A percentile compares a stretch with the other conserved stretches of the same genome.
phyloP scores from a whole-genome alignment of 2,113 vertebrate species.

The Grus americana region DNA sequence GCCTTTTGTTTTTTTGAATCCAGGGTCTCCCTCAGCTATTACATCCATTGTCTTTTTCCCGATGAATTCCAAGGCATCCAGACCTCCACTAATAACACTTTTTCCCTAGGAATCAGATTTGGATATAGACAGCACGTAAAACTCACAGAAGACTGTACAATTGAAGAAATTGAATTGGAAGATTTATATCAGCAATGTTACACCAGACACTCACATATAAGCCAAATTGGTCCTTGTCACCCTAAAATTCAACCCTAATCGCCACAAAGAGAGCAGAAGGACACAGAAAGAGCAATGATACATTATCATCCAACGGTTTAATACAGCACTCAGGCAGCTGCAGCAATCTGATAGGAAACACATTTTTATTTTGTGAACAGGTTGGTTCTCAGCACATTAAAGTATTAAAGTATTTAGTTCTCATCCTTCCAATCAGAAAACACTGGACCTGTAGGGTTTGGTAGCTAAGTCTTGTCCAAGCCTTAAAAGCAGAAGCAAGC shows the following conservation, averaged over 20 bases:
- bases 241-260: background rate
- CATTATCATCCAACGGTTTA: background rate
- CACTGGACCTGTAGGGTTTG: background rate
- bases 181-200: background rate
- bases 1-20: conserved; percentile 94
- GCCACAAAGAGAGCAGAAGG: background rate
- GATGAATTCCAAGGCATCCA: conserved; percentile 97
- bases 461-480: background rate
- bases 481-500: background rate
- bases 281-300: background rate
- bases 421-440: background rate
- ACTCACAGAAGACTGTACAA: background rate
- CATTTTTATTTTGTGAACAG: background rate
- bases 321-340: background rate
- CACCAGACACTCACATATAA: background rate
- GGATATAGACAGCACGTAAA: background rate
- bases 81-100: conserved; percentile 87
- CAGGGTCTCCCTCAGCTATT: conserved; percentile 96
- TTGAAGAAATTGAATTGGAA: background rate
- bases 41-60: conserved; percentile 99
- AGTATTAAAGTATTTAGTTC: background rate
- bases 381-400: background rate
- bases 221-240: background rate
- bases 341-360: background rate
- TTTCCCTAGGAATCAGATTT: conserved; percentile 82